Percentiles rank a stretch among this genome's conserved stretches.
phyloP scores from a whole-genome alignment of 1,140 invertebrate species.

The Heliconius eleuchia region DNA sequence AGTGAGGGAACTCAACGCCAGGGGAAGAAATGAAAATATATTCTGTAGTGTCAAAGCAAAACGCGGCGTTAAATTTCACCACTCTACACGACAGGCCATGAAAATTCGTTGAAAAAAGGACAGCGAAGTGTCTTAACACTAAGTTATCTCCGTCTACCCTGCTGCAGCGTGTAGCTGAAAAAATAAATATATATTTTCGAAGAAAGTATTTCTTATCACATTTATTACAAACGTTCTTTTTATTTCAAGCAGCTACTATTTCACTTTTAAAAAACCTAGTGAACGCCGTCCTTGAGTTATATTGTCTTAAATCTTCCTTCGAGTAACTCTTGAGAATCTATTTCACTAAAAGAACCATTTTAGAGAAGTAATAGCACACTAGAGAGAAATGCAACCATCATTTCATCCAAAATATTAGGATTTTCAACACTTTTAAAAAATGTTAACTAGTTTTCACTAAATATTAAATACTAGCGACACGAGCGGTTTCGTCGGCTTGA shows the following conservation, averaged over 20 bases:
- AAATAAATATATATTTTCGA: too few species aligned
- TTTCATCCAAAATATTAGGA: neutral
- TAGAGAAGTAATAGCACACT: neutral
- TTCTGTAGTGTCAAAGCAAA: too few species aligned
- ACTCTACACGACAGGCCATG: too few species aligned
- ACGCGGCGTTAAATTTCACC: too few species aligned
- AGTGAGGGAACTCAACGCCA: too few species aligned
- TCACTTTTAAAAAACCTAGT: neutral
- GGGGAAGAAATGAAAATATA: too few species aligned
- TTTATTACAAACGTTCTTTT: neutral
- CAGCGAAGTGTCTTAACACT: neutral
- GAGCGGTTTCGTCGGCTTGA: too few species aligned
- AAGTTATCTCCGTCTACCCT: too few species aligned
- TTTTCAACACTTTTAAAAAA: neutral
- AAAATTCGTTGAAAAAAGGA: neutral
- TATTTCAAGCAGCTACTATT: neutral
- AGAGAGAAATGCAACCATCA: neutral
- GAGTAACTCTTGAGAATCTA: conserved; percentile 11
- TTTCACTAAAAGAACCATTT: conserved; percentile 11
- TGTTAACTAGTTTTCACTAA: neutral
- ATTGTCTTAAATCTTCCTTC: conserved; percentile 11
- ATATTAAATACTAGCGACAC: too few species aligned
- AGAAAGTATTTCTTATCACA: neutral
- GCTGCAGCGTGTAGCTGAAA: too few species aligned
- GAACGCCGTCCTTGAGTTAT: neutral